These are phyloP conservation scores for western clawed frog (Xenopus tropicalis) DNA, from an alignment of 2,113 vertebrate genomes.

Conservation along the genomic window UCB_Xtro_10.0 CM004445.2:63851001-63851500, in stretches of 20 bases:
- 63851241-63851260: constrained; percentile 21
- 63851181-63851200: not conserved
- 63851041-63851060: not conserved
- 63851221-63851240: not conserved
- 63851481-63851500: not conserved
- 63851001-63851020: constrained; percentile 41
- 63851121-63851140: constrained; percentile 39
- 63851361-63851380: not conserved
- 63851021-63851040: constrained; percentile 1
- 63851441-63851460: not conserved
- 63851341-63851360: not conserved
- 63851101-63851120: not conserved
- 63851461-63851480: not conserved
- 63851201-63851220: not conserved
- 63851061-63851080: not conserved
- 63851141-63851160: not conserved
- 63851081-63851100: not conserved
- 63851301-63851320: not conserved
- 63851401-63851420: not conserved
- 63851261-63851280: constrained; percentile 56
- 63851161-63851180: not conserved
- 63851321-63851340: not conserved
- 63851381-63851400: not conserved
- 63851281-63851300: constrained; percentile 28
- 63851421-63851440: not conserved